Evolutionary conservation across 1,140 invertebrate species (phyloP).

Genomic region (Harpegnathos saltator): DNA sequence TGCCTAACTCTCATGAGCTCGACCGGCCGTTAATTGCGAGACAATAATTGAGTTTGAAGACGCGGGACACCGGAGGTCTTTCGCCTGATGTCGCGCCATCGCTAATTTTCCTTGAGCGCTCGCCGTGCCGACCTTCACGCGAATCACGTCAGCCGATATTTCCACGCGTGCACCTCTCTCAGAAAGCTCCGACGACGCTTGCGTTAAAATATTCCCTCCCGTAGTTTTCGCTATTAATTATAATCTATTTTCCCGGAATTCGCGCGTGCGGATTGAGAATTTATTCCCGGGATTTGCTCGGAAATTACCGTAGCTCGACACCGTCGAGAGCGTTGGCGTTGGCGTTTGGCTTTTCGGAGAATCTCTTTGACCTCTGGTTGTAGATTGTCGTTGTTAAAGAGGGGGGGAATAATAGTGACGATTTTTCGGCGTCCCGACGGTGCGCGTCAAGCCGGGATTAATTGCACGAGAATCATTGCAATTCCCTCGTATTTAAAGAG

Average conservation of each 20-base stretch:
- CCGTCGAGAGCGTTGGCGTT: too few species aligned
- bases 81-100: conserved; percentile 15
- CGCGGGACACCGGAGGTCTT: conserved; percentile 38
- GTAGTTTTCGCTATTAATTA: too few species aligned
- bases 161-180: background rate
- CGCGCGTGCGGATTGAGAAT: too few species aligned
- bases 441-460: background rate
- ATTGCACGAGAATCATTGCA: conserved; percentile 10
- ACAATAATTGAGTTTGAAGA: conserved; percentile 74
- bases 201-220: too few species aligned
- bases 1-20: conserved; percentile 70
- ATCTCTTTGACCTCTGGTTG: too few species aligned
- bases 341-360: too few species aligned
- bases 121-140: background rate
- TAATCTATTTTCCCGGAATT: too few species aligned
- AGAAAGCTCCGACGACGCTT: too few species aligned
- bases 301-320: too few species aligned
- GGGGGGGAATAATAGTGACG: background rate
- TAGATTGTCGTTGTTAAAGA: too few species aligned
- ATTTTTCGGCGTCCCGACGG: background rate
- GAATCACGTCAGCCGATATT: background rate
- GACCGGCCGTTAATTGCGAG: conserved; percentile 70
- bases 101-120: conserved; percentile 37
- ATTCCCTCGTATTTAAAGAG: conserved; percentile 42
- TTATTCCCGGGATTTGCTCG: too few species aligned